Base-by-base conservation (phyloP, 2,888 invertebrate species). In the Deilephila elpenor region DNA sequence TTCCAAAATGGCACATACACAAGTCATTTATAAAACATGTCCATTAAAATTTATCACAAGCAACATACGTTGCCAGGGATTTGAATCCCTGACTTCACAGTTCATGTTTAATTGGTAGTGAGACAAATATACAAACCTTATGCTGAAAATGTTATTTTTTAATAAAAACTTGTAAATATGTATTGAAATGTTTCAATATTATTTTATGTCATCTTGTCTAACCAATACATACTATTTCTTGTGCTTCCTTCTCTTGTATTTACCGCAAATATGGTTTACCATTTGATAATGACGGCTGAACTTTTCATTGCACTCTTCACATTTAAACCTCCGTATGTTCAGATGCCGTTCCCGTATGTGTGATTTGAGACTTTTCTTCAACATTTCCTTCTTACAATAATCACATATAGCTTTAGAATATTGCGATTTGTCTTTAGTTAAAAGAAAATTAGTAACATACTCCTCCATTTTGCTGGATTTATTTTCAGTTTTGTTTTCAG, bases 371-470 rank as follows among this genome's bases (percentile, higher is more conserved):
- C 93, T 93, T 37, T 93, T 93, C 71, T 93, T 93, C 7, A 91
- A 29, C 93, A 93, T 92, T 70, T 89, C 89, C 53, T 91, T 93
- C 0, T 90, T 86, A 25, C 93, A 93, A 77, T 92, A 92, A 79
- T 93, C 89, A 72, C 93, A 93, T 0, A 87, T 79, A 0, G 89
- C 93, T 79, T 87, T 89, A 0, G 87, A 88, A 78, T 89, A 91
- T 3, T 89, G 86, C 0, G 85, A 84, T 3, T 80, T 83, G 37
- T 85, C 82, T 17, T 82, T 83, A 25, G 74, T 74, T 0, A 89
- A 87, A n/a, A 88, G 87, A 0, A 84, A 79, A 0, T 86, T 86
- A 1, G 80, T 81, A 0, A 86, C 83, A 34, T 82, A 87, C 11
- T 79, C 78, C 29, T 76, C 80, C 53, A 82, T 83, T 8, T 76